Evolutionary conservation across 2,113 vertebrate genomes (phyloP), one percentile per base, ranked within the genome.

Genomic region (Naja naja): DNA sequence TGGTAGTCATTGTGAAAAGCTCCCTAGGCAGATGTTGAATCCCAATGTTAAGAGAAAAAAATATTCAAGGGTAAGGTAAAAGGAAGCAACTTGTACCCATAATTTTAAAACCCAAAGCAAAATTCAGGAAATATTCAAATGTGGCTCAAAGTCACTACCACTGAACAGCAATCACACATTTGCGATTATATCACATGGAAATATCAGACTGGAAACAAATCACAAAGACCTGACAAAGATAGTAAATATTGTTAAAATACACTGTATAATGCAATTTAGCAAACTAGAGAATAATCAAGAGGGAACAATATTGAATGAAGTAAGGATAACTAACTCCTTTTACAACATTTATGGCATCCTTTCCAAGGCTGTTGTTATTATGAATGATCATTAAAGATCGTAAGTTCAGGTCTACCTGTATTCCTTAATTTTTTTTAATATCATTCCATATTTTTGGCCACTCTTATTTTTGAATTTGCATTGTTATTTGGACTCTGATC

Each of bases 51-150:
- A 69, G 30, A 69, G 27, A 1, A 58, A 87, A 92, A 47, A 94
- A 89, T 45, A 88, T 20, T 93, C 0, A 81, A 53, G 49, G 91
- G 30, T 1, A 90, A 74, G 12, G 43, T 92, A 53, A 89, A 89
- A 93, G 30, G 56, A 30, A 0, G 1, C 69, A 94, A 91, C 34
- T 2, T 81, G 87, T 89, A 60, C 47, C 92, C 10, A 0, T 10
- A 20, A 92, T 8, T 9, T 89, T 94, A 89, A 93, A 90, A 89
- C 91, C 60, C 69, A 92, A 93, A n/a, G 0, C 39, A 8, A 30
- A 2, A 22, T 89, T 18, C n/a, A 6, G 55, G 45, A 95, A 92
- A 95, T 25, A 11, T 60, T 93, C 34, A 54, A 54, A 87, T 43
- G 58, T 52, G 47, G 47, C 2, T 52, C 14, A 43, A 49, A 90